phyloP scores from a whole-genome alignment of 2,888 invertebrate species.

The Dendrolimus pini region DNA sequence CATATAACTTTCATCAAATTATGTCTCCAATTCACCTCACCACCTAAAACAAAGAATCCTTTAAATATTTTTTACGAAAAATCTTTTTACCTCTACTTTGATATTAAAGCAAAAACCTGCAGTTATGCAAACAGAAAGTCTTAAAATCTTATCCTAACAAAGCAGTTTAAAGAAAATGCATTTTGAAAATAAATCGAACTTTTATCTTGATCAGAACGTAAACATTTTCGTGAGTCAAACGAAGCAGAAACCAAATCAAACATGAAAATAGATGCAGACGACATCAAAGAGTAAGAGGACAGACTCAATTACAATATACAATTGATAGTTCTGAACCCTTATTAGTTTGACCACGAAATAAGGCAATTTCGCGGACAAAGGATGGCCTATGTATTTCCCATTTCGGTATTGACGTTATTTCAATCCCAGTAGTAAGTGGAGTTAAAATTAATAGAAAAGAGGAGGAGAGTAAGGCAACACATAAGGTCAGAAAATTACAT shows the following conservation, averaged over 20 bases:
- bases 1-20: too few relatives aligned
- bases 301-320: conserved; percentile 58
- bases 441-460: too few relatives aligned
- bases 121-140: conserved; percentile 5
- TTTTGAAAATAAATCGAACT: conserved; percentile 22
- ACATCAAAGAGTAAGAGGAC: conserved; percentile 61
- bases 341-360: conserved; percentile 62
- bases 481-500: too few relatives aligned
- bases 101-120: background rate
- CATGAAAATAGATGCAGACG: conserved; percentile 41
- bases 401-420: background rate
- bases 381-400: conserved; percentile 27
- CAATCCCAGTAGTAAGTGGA: too few relatives aligned
- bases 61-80: background rate
- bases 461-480: too few relatives aligned
- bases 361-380: conserved; percentile 72
- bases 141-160: conserved; percentile 7
- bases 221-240: conserved; percentile 26
- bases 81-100: background rate
- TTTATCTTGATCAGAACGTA: conserved; percentile 23
- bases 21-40: too few relatives aligned
- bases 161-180: conserved; percentile 9
- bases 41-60: too few relatives aligned
- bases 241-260: conserved; percentile 38
- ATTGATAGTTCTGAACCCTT: conserved; percentile 68